Evolutionary conservation across 2,888 invertebrate genomes (phyloP).

Genomic region (Zygothrica quintamaculata): DNA sequence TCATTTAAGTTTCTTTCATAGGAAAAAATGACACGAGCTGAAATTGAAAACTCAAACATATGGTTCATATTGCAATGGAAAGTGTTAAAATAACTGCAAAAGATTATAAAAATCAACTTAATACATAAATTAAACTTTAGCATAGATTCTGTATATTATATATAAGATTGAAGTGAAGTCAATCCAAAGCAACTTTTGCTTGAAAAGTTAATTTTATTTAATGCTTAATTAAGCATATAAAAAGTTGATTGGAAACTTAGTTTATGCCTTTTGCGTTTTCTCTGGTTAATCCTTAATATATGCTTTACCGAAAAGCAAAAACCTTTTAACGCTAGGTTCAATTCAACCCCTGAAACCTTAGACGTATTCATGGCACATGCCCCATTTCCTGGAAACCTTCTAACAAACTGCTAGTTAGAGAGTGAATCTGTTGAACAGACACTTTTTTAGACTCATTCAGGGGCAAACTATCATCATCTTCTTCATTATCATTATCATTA

Average conservation of each 20-base stretch:
- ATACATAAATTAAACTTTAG: no score
- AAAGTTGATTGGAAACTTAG: no score
- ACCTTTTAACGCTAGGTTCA: conserved; percentile 23
- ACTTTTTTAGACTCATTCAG: conserved; percentile 16
- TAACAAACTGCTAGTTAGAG: conserved; percentile 13
- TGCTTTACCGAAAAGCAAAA: neutral
- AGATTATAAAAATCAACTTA: no score
- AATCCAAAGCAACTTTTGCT: no score
- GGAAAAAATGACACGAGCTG: conserved; percentile 29
- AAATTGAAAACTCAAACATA: conserved; percentile 8
- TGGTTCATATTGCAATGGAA: neutral
- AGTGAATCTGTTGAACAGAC: conserved; percentile 13
- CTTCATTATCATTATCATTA: conserved; percentile 42
- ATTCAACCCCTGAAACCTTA: conserved; percentile 31
- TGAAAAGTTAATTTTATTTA: no score
- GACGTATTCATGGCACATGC: conserved; percentile 48
- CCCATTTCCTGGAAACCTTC: conserved; percentile 47
- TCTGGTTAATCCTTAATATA: conserved; percentile 18
- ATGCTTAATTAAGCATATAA: no score
- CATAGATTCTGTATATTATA: no score
- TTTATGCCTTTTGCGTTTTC: neutral
- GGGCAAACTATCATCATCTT: conserved; percentile 20
- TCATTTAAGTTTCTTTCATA: no score
- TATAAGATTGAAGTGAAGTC: no score
- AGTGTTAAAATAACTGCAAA: no score